These are phyloP conservation scores for Lynx canadensis DNA, from an alignment of 2,113 vertebrate genomes.

Conservation along the genomic window DNA sequence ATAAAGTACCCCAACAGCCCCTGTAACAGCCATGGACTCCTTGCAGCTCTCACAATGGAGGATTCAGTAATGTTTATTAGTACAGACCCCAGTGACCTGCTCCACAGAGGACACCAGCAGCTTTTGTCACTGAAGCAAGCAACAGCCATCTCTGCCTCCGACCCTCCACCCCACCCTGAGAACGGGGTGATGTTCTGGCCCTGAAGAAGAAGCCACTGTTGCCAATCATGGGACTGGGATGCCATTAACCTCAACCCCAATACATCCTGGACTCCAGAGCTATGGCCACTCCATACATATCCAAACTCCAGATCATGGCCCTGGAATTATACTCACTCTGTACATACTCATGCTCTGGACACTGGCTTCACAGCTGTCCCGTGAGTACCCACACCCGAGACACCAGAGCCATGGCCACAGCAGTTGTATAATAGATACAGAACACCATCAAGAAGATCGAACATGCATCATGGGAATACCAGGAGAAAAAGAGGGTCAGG, in stretches of 20 bases:
- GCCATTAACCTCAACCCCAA: neutral
- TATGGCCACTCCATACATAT: neutral
- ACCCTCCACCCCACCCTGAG: neutral
- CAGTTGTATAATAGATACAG: neutral
- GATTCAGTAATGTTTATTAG: too few species aligned
- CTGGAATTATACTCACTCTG: neutral
- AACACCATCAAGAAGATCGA: neutral
- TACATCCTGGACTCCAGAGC: neutral
- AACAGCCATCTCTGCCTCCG: neutral
- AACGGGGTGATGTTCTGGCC: neutral
- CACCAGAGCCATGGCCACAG: too few species aligned
- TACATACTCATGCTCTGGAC: neutral
- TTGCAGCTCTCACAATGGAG: neutral
- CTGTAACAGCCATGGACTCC: neutral
- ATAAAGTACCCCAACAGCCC: neutral
- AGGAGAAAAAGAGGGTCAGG: neutral
- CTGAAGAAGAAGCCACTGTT: neutral
- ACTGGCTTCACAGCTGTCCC: neutral
- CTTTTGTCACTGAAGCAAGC: neutral
- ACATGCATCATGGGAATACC: neutral
- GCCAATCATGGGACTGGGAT: neutral
- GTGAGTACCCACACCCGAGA: neutral
- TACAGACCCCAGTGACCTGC: neutral
- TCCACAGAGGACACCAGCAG: neutral
- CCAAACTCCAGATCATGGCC: neutral